Conservation (phyloP, 2,113 vertebrate species). For the Lucifuga dentata region DNA sequence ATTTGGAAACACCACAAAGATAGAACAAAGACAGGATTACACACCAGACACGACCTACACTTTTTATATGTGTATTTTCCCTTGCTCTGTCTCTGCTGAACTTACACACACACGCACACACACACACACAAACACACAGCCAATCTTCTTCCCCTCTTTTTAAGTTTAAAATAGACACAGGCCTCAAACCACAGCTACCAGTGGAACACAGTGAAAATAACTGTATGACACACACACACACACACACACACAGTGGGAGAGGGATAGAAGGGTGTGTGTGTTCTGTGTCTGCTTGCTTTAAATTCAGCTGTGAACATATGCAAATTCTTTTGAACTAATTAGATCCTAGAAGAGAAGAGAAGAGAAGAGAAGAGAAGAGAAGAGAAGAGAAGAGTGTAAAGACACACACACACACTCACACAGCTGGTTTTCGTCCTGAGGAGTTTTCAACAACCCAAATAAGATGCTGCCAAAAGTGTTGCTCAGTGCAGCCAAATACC, state of each 20-base stretch:
- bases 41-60: slow-evolving; percentile 55
- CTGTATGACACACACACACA: slow-evolving; percentile 31
- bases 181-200: slow-evolving; percentile 75
- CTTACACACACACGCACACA: slow-evolving; percentile 10
- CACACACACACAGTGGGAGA: slow-evolving; percentile 6
- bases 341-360: neutral
- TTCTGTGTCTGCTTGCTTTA: slow-evolving; percentile 19
- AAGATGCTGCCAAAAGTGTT: neutral
- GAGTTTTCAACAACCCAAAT: too few species aligned
- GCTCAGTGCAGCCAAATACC: neutral
- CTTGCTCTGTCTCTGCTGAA: slow-evolving; percentile 22
- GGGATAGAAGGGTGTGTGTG: slow-evolving; percentile 17
- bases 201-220: slow-evolving; percentile 71
- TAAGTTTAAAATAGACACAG: slow-evolving; percentile 70
- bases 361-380: neutral
- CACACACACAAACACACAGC: slow-evolving; percentile 30
- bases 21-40: slow-evolving; percentile 68
- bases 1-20: slow-evolving; percentile 66
- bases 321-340: slow-evolving; percentile 23
- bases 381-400: neutral
- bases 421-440: too few species aligned
- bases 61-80: slow-evolving; percentile 48
- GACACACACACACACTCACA: too few species aligned
- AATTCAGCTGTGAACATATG: slow-evolving; percentile 26
- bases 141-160: slow-evolving; percentile 75